phyloP scores from a whole-genome alignment of 2,888 invertebrate species.

The Diplolepis rosae region DNA sequence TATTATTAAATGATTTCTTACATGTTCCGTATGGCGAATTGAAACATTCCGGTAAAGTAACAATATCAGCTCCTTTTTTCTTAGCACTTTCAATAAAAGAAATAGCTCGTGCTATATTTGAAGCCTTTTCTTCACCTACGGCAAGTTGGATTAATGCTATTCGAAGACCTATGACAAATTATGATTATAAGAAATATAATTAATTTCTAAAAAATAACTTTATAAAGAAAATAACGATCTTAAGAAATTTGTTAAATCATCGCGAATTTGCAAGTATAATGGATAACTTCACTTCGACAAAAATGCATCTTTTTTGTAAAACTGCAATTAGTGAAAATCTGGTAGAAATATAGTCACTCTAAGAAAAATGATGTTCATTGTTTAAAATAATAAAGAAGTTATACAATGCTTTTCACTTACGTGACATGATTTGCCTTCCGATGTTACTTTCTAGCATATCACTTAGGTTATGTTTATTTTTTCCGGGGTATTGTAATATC shows the following conservation, averaged over 20 bases:
- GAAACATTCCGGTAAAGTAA: slow-evolving; percentile 91
- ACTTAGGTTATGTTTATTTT: slow-evolving; percentile 57
- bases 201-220: slow-evolving; percentile 11
- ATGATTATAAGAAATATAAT: too few species aligned
- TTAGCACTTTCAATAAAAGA: slow-evolving; percentile 83
- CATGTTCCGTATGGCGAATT: slow-evolving; percentile 94
- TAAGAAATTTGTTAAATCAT: background rate
- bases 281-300: too few species aligned
- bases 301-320: too few species aligned
- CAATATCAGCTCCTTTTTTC: slow-evolving; percentile 78
- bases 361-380: background rate
- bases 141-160: slow-evolving; percentile 89
- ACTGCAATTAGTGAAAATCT: too few species aligned
- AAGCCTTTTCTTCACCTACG: slow-evolving; percentile 83
- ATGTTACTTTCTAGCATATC: slow-evolving; percentile 51
- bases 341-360: background rate
- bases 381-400: background rate
- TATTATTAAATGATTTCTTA: slow-evolving; percentile 62
- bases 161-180: slow-evolving; percentile 76
- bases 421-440: slow-evolving; percentile 57
- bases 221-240: slow-evolving; percentile 5
- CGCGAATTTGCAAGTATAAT: too few species aligned
- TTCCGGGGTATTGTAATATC: background rate
- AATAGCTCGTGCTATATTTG: slow-evolving; percentile 85
- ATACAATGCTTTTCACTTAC: slow-evolving; percentile 48